A percentile compares a stretch with the other conserved stretches of the same genome.
Evolutionary conservation across 1,140 invertebrate genomes (phyloP).

Genomic region (Drosophila asahinai): DNA sequence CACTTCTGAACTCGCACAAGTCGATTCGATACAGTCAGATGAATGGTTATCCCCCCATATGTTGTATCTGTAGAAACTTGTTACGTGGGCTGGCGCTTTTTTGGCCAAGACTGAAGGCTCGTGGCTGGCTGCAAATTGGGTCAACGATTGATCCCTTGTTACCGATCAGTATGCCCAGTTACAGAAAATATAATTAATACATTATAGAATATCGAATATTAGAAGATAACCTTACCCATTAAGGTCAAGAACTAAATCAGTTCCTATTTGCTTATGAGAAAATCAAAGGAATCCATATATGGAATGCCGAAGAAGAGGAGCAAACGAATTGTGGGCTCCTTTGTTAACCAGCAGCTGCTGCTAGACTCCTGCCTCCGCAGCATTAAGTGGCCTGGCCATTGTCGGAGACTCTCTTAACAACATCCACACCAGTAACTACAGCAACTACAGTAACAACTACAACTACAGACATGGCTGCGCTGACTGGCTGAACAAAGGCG

Average conservation of each 20-base stretch:
- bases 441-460: slow-evolving; percentile 18
- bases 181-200: not conserved
- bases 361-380: slow-evolving; percentile 17
- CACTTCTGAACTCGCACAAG: slow-evolving; percentile 22
- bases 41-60: slow-evolving; percentile 12
- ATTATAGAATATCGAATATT: not conserved
- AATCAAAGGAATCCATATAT: not conserved
- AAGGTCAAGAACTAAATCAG: not conserved
- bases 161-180: not conserved
- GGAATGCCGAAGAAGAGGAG: not conserved
- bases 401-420: slow-evolving; percentile 43
- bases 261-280: not conserved
- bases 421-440: slow-evolving; percentile 16
- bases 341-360: slow-evolving; percentile 29
- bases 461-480: slow-evolving; percentile 1
- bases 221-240: too few relatives aligned
- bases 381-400: slow-evolving; percentile 68
- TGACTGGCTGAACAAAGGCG: slow-evolving; percentile 66
- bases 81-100: slow-evolving; percentile 28
- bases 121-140: slow-evolving; percentile 3
- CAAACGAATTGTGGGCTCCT: slow-evolving; percentile 17
- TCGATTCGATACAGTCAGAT: slow-evolving; percentile 36
- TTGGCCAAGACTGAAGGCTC: slow-evolving; percentile 17
- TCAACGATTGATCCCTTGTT: slow-evolving; percentile 28
- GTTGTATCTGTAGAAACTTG: slow-evolving; percentile 32